Evolutionary conservation across 2,888 invertebrate genomes (phyloP), one percentile per base, ranked within the genome.

Genomic region (Acrobasis suavella): DNA sequence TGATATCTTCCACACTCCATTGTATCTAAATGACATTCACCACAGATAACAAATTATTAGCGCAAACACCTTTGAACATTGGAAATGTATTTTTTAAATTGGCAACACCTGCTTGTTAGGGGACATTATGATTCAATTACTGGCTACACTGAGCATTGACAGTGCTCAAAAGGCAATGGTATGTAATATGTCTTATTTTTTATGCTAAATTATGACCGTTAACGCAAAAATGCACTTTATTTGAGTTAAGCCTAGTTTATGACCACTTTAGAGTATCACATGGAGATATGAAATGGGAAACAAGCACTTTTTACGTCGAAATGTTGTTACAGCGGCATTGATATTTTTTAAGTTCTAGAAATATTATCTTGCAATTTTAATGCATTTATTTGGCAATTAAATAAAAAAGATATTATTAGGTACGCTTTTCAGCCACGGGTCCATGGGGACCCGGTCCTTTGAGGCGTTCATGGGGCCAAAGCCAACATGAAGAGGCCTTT

Each of bases 71-170:
- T 58, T 50, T 58, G 50, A 50, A 50, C 59, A 59, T 59, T 59
- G 50, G 59, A 16, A 50, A 50, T 37, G 38, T 50, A 42, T 59
- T 50, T 46, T 50, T 50, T 59, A 59, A 59, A 59, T 38, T 59
- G 37, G 50, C 59, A 59, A 59, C 59, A 59, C 59, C 59, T 59
- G 59, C 59, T 50, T 59, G 38, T 59, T 59, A 59, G 50, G 49
- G 14, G 56, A 16, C 56, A 56, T 56, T 56, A 56, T 42, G 42
- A 56, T 56, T 56, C 56, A 56, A 56, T 56, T 56, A 56, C 56
- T 56, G 39, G 56, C 17, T 1, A 56, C 56, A 56, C 56, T 56
- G 56, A 54, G 54, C 16, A 55, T 16, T 12, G 39, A 42, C 39
- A 39, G 12, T 56, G n/a, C 42, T 42, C 12, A n/a, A 46, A 46